Evolutionary conservation across 2,888 invertebrate genomes (phyloP).

Genomic region (Melanotus villosus): DNA sequence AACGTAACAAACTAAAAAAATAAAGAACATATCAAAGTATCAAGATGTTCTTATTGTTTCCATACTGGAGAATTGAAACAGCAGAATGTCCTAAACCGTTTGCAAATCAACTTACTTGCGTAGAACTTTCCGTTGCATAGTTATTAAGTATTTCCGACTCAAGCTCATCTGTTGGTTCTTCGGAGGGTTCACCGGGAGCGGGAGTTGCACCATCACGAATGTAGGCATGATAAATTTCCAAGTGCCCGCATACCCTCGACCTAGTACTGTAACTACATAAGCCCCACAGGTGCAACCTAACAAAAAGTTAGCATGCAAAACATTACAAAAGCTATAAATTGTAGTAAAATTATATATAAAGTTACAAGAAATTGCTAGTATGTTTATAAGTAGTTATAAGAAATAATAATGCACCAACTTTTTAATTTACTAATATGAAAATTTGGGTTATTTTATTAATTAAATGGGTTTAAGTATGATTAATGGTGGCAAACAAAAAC

Average conservation of each 20-base stretch:
- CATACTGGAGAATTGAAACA: too few relatives aligned
- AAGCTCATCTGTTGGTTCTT: slow-evolving; percentile 70
- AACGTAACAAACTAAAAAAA: too few relatives aligned
- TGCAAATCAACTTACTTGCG: too few relatives aligned
- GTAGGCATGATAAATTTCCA: slow-evolving; percentile 92
- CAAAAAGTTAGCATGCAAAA: slow-evolving; percentile 47
- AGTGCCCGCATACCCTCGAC: slow-evolving; percentile 92
- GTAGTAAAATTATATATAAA: slow-evolving; percentile 9
- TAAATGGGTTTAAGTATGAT: too few relatives aligned
- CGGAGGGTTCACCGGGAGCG: slow-evolving; percentile 65
- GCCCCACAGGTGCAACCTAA: slow-evolving; percentile 47
- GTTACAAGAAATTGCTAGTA: background rate
- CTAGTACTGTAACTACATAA: slow-evolving; percentile 78
- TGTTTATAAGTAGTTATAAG: background rate
- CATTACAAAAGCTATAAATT: slow-evolving; percentile 33
- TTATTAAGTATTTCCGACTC: slow-evolving; percentile 87
- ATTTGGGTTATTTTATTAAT: too few relatives aligned
- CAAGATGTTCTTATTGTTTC: too few relatives aligned
- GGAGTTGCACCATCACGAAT: slow-evolving; percentile 72
- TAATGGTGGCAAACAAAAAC: too few relatives aligned
- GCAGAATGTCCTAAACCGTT: too few relatives aligned
- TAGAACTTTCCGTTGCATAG: slow-evolving; percentile 71
- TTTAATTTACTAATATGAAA: too few relatives aligned
- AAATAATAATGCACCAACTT: background rate
- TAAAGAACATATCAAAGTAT: too few relatives aligned